Conservation (phyloP, 2,113 vertebrate genomes). For the Isichthys henryi region DNA sequence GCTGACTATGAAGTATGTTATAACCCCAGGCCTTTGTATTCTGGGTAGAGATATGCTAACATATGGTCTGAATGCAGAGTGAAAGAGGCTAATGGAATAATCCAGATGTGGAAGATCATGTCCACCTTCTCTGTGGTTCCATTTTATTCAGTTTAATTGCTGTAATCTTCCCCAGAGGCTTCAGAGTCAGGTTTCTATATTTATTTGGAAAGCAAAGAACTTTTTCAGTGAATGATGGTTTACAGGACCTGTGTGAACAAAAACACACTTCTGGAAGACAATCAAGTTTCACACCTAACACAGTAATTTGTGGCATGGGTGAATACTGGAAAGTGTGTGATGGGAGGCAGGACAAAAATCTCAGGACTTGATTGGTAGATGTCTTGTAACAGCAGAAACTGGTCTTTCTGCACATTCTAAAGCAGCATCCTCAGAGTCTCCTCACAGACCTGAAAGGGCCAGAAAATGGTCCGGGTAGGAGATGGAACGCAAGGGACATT, state of each 20-base stretch:
- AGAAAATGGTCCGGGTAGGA: neutral
- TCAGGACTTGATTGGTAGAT: neutral
- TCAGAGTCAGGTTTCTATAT: neutral
- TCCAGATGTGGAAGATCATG: neutral
- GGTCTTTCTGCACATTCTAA: neutral
- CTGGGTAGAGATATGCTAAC: neutral
- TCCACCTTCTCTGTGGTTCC: neutral
- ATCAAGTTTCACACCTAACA: neutral
- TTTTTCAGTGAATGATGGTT: neutral
- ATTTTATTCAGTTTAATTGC: neutral
- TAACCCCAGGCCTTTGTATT: neutral
- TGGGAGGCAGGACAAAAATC: neutral
- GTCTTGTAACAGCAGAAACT: neutral
- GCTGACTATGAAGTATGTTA: neutral
- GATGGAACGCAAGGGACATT: neutral
- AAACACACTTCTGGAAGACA: neutral
- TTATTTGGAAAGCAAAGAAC: neutral
- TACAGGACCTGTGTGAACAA: neutral
- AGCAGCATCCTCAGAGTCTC: neutral
- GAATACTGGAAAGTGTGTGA: neutral
- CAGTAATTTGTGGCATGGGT: neutral
- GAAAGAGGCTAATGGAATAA: neutral
- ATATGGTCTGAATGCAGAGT: neutral
- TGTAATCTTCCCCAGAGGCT: neutral
- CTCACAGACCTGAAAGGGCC: neutral